These are phyloP conservation scores for Microcebus griseorufus DNA, from an alignment of 2,113 vertebrate genomes.

Conservation along the genomic window DNA sequence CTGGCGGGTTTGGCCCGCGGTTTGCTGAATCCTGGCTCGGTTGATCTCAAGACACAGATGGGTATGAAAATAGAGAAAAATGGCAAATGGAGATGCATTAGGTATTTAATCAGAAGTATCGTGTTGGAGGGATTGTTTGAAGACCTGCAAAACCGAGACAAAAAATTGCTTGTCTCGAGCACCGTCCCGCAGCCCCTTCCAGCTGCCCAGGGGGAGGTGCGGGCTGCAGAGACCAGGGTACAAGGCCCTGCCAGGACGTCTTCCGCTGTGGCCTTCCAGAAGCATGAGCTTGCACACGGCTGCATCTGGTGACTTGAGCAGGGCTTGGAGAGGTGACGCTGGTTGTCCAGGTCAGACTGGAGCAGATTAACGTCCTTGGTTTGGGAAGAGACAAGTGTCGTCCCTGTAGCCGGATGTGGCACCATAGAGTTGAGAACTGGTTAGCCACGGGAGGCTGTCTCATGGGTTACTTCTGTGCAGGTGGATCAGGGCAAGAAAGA, in stretches of 20 bases:
- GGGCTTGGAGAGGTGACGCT: not conserved
- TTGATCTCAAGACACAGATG: not conserved
- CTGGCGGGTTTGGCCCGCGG: not conserved
- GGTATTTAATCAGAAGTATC: not conserved
- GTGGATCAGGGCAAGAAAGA: not conserved
- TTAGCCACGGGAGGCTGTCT: not conserved
- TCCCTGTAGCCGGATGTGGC: not conserved
- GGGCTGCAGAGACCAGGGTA: not conserved
- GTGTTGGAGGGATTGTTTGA: not conserved
- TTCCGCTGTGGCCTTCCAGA: not conserved
- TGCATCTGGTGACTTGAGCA: not conserved
- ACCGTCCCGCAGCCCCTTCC: not conserved
- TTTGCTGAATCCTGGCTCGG: not conserved
- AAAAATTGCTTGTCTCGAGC: not conserved
- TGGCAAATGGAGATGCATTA: not conserved
- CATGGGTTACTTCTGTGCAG: rapidly evolving
- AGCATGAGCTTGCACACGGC: not conserved
- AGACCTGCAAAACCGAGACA: not conserved
- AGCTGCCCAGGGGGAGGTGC: not conserved
- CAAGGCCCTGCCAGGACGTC: rapidly evolving
- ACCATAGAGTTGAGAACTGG: not conserved
- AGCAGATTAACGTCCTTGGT: not conserved
- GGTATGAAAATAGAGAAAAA: not conserved
- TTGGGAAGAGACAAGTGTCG: not conserved
- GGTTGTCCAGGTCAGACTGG: not conserved